Evolutionary conservation across 2,113 vertebrate genomes (phyloP).

Genomic region (Calyptomena viridis): DNA sequence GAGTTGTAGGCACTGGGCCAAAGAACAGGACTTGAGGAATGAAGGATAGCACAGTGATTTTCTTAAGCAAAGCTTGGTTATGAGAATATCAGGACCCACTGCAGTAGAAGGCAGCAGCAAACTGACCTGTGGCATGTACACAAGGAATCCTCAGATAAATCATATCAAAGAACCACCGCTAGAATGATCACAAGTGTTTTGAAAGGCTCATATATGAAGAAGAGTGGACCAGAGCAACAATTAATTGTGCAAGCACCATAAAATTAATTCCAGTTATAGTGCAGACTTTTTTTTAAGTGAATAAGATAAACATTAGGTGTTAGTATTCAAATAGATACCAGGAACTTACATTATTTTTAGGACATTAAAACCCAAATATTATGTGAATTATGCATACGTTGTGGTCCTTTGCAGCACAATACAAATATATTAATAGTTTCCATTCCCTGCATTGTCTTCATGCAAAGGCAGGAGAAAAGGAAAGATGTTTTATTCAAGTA

Average conservation of each 20-base stretch:
- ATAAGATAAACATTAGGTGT: not conserved
- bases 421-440: not conserved
- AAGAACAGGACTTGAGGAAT: not conserved
- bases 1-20: not conserved
- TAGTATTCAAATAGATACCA: not conserved
- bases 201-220: not conserved
- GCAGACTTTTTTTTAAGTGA: not conserved
- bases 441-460: not conserved
- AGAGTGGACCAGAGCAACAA: not conserved
- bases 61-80: not conserved
- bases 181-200: not conserved
- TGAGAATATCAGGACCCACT: not conserved
- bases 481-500: not conserved
- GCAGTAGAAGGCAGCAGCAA: not conserved
- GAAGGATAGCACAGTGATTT: not conserved
- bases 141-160: not conserved
- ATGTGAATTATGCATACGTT: not conserved
- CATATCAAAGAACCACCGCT: not conserved
- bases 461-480: not conserved
- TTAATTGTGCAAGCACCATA: not conserved
- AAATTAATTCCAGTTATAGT: not conserved
- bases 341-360: not conserved
- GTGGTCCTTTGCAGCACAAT: not conserved
- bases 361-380: not conserved
- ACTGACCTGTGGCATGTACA: not conserved